These are phyloP conservation scores for Dasysyrphus albostriatus DNA, from an alignment of 2,888 invertebrate genomes.

Conservation along the genomic window DNA sequence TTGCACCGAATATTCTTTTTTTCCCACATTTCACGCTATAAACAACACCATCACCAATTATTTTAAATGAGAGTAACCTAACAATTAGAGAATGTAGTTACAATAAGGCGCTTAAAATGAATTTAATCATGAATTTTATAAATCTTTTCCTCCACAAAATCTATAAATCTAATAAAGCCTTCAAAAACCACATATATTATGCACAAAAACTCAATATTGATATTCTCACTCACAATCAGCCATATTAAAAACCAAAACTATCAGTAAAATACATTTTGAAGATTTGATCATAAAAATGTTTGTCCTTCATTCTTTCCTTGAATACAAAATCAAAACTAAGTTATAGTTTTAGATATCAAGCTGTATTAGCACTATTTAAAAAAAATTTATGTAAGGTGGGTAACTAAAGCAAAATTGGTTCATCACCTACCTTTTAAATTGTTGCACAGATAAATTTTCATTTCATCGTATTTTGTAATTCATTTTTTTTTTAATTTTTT, in stretches of 20 bases:
- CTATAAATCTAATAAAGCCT: not conserved
- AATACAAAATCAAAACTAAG: constrained; percentile 7
- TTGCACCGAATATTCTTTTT: too few species aligned
- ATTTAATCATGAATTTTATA: too few species aligned
- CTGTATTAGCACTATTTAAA: not conserved
- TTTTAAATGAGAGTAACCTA: too few species aligned
- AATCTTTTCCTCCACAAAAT: not conserved
- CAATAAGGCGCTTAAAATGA: too few species aligned
- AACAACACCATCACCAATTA: too few species aligned
- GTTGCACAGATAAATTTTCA: constrained; percentile 16
- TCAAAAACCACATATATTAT: not conserved
- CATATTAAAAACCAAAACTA: not conserved
- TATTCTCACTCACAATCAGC: not conserved
- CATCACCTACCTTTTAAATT: constrained; percentile 1
- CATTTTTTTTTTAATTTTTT: not conserved
- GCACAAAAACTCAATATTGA: not conserved
- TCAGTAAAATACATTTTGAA: not conserved
- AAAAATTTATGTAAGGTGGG: not conserved
- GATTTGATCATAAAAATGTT: constrained; percentile 57
- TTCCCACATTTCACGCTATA: too few species aligned
- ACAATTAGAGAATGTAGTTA: too few species aligned
- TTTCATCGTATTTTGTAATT: constrained; percentile 5
- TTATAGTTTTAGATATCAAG: not conserved
- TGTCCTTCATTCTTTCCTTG: constrained; percentile 2
- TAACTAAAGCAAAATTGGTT: not conserved